Percentiles rank a stretch among this genome's conserved stretches.
Evolutionary conservation across 2,888 invertebrate genomes (phyloP).

Genomic region (Pocota personata): DNA sequence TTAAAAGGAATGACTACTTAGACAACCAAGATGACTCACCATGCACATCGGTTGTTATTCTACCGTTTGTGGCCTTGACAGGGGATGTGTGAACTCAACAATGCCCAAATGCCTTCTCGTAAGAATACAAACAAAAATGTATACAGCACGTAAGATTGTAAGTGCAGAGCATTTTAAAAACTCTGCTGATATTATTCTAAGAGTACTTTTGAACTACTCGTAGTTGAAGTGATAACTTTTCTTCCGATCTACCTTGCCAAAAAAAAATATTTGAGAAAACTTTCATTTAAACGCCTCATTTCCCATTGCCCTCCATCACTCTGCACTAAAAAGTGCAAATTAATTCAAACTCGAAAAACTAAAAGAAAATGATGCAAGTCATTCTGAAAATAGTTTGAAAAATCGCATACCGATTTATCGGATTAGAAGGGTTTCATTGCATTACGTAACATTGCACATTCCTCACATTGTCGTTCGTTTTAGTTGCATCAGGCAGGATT

Average conservation of each 20-base stretch:
- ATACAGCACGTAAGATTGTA: too few species aligned
- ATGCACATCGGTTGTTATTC: too few species aligned
- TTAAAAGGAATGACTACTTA: too few species aligned
- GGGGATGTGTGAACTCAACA: too few species aligned
- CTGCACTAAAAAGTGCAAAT: slow-evolving; percentile 47
- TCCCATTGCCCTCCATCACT: slow-evolving; percentile 42
- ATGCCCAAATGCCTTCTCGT: too few species aligned
- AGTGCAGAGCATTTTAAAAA: too few species aligned
- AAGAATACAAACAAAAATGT: too few species aligned
- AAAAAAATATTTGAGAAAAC: slow-evolving; percentile 17
- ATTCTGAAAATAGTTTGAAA: slow-evolving; percentile 56
- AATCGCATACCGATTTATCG: slow-evolving; percentile 65
- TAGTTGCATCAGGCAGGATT: slow-evolving; percentile 33
- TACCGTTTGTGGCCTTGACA: too few species aligned
- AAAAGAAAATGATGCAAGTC: slow-evolving; percentile 24
- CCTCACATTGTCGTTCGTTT: slow-evolving; percentile 55
- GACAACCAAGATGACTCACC: too few species aligned
- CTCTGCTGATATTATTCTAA: too few species aligned
- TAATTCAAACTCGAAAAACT: slow-evolving; percentile 44
- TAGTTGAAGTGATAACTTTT: not conserved
- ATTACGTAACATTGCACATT: slow-evolving; percentile 60
- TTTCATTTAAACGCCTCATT: slow-evolving; percentile 44
- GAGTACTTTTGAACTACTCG: too few species aligned
- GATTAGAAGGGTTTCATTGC: slow-evolving; percentile 48
- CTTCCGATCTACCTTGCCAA: not conserved